Base-by-base conservation (phyloP, 2,888 invertebrate genomes). In the Coecobrya sp. region DNA sequence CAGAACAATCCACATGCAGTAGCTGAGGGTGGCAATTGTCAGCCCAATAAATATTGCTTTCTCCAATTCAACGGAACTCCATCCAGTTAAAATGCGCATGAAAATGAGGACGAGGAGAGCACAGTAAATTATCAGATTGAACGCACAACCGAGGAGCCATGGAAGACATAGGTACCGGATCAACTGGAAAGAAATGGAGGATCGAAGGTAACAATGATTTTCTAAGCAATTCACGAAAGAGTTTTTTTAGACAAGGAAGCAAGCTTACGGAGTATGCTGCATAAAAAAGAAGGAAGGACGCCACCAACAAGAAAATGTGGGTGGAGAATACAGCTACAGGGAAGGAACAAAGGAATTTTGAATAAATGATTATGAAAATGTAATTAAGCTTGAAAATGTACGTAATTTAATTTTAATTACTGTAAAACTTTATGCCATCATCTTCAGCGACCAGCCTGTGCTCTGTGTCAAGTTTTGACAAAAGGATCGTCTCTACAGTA, bases 371-470 rank as follows among this genome's bases (percentile, higher is more conserved):
- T 1, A 13, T 49, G 1, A 49, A 13, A 49, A 13, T 10, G 49
- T 49, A 13, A 49, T 49, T 49, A 7, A 10, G 49, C 7, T n/a
- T n/a, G n/a, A n/a, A n/a, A 79, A 16, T 30, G 52, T 4, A 79
- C 49, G 7, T 19, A 52, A 79, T 19, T 79, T 45, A 1, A 1
- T 1, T 19, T n/a, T 4, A 13, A 7, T 82, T 91, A 85, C 88
- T 89, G 25, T 79, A 86, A 65, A 89, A 92, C 42, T 85, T 84
- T 16, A 84, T 76, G 22, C 89, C 89, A n/a, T 85, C 70, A 7
- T 84, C 79, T 36, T 88, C 84, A 1, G 65, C 79, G 5, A 92
- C 85, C 13, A 89, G 73, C n/a, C 89, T 25, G 42, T 92, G 89
- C 36, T 92, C 89, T 13, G 84, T 76, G 52, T 89, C 89, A 5